Percentiles rank a stretch among this genome's conserved stretches.
Conservation (phyloP, 2,888 invertebrate genomes). For the Nycteola revayana region DNA sequence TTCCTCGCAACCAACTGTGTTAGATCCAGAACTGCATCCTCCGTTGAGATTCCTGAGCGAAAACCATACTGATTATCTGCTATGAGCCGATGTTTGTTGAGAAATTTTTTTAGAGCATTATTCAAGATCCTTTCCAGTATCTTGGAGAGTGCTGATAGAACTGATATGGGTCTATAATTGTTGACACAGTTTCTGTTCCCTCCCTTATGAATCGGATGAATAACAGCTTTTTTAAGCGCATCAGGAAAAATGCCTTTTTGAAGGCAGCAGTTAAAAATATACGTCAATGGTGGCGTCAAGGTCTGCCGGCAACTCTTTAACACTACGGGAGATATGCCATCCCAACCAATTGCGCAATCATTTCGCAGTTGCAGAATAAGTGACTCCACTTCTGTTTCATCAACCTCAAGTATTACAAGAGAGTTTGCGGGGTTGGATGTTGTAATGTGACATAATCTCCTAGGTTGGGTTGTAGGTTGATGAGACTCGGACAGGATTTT, state of each 20-base stretch:
- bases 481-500: not conserved
- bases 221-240: no score
- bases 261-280: not conserved
- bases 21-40: no score
- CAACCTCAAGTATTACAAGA: not conserved
- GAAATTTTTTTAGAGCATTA: not conserved
- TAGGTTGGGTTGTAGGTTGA: not conserved
- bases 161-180: no score
- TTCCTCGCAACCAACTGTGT: constrained; percentile 10
- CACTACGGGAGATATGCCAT: not conserved
- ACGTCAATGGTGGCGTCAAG: not conserved
- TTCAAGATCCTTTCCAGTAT: not conserved
- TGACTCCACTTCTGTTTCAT: not conserved
- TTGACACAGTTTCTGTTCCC: no score
- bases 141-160: no score
- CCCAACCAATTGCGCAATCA: not conserved
- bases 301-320: not conserved
- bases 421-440: not conserved
- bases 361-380: not conserved
- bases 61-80: no score
- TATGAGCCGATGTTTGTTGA: no score
- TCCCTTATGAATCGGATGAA: no score
- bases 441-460: not conserved
- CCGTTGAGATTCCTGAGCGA: no score
- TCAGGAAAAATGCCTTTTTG: no score